phyloP scores from a whole-genome alignment of 2,888 invertebrate species.

The Nemapogon koenigi region DNA sequence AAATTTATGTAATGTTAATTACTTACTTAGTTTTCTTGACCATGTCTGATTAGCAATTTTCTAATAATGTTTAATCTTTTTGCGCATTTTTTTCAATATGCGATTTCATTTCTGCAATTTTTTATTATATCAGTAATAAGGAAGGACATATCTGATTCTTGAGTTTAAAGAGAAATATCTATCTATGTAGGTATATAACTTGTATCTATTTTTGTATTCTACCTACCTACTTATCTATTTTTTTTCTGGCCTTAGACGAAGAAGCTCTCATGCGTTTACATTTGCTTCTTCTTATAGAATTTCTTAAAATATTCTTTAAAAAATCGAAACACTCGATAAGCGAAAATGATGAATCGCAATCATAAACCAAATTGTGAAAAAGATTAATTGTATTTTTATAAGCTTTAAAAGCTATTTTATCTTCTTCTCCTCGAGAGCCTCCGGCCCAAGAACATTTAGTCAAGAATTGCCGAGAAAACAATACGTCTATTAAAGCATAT shows the following conservation, averaged over 20 bases:
- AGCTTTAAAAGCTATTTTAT: conserved; percentile 13
- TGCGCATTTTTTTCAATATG: no score
- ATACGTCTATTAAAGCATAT: conserved; percentile 8
- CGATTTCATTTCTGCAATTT: no score
- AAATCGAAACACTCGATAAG: conserved; percentile 9
- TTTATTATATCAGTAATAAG: conserved; percentile 1
- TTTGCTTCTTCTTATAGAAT: conserved; percentile 7
- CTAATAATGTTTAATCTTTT: no score
- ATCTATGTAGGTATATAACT: no score
- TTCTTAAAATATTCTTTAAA: conserved; percentile 12
- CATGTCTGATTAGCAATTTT: no score
- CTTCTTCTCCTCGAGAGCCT: conserved; percentile 7
- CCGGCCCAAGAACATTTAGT: conserved; percentile 11
- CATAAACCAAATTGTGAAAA: conserved; percentile 12
- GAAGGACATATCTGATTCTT: no score
- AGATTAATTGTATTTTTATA: conserved; percentile 10
- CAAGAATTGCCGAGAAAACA: conserved; percentile 7
- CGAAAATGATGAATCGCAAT: conserved; percentile 9
- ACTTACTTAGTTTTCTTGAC: no score
- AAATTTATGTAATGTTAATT: no score
- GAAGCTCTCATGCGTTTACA: background rate
- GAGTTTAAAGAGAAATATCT: no score
- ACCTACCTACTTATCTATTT: no score
- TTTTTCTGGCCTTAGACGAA: background rate
- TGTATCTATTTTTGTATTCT: no score